Base-by-base conservation (phyloP, 37 sponge, comb jelly and placozoan genomes). In the Haliclona indistincta region DNA sequence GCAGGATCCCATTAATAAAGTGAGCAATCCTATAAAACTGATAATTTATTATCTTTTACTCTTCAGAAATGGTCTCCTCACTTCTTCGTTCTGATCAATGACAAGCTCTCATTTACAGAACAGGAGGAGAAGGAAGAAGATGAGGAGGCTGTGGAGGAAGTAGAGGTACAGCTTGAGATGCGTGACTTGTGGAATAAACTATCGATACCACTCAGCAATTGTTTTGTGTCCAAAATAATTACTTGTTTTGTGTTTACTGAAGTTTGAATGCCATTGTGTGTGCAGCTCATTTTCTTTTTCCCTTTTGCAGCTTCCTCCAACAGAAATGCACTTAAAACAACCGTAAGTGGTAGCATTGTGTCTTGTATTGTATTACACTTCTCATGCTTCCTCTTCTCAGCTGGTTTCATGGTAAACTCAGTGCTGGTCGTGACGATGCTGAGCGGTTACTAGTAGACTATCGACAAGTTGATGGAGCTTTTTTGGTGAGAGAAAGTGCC, bases 1-100 rank as follows among this genome's bases (percentile, higher is more conserved):
- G 86, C 85, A 91, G 73, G 93, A 95, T 72, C 93, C 96, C 39
- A 85, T 91, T 35, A 82, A 82, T 64, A 95, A 95, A 75, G 95
- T 95, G 34, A 47, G 55, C 13, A 47, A 47, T 47, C 13, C 13
- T 47, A 47, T 47, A 47, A 47, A 47, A 47, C 8, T 47, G 13
- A 47, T 47, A 8, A 47, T 61, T 44, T 43, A 34, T 38, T 54
- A 32, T 80, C 23, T 37, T 32, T 63, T 5, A 25, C 7, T 41
- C 34, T 55, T 39, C 56, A 88, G 90, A 73, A 69, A 54, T 95
- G 96, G 96, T 61, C 71, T 2, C 76, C 64, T 7, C 96, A 91
- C 38, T 95, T 78, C 87, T 95, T 95, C 85, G 96, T 95, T 22
- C 78, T 95, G 54, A 88, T 83, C 13, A 26, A 74, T 29, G 67